A percentile compares a stretch with the other conserved stretches of the same genome.
Conservation (phyloP, 2,888 invertebrate species). For the Phrixothrix hirtus region DNA sequence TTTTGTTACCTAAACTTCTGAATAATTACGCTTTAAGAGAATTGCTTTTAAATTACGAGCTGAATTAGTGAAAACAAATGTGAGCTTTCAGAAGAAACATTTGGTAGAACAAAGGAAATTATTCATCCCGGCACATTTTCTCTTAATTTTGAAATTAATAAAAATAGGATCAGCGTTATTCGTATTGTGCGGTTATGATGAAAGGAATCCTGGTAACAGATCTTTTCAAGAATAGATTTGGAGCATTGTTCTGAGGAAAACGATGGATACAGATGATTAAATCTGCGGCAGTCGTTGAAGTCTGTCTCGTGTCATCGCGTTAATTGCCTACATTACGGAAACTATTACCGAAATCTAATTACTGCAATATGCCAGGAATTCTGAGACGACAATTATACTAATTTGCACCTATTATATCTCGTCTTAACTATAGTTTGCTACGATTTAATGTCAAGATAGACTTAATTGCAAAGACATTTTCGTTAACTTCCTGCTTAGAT, state of each 20-base stretch:
- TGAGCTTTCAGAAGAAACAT: slow-evolving; percentile 7
- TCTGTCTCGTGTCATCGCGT: slow-evolving; percentile 50
- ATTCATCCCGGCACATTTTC: slow-evolving; percentile 5
- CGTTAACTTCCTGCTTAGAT: slow-evolving; percentile 24
- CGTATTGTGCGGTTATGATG: slow-evolving; percentile 10
- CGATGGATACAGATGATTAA: slow-evolving; percentile 42
- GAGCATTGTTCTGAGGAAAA: slow-evolving; percentile 25
- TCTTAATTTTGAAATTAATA: slow-evolving; percentile 17
- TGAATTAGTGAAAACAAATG: too few species aligned
- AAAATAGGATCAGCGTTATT: slow-evolving; percentile 16
- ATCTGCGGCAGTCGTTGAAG: slow-evolving; percentile 46
- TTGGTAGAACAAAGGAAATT: slow-evolving; percentile 11
- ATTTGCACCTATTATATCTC: slow-evolving; percentile 55
- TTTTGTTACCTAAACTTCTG: neutral
- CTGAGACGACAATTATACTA: slow-evolving; percentile 55
- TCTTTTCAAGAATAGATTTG: slow-evolving; percentile 22
- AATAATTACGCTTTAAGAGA: neutral
- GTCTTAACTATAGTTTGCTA: slow-evolving; percentile 43
- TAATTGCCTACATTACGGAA: slow-evolving; percentile 53
- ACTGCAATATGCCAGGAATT: slow-evolving; percentile 54
- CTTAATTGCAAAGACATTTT: slow-evolving; percentile 48
- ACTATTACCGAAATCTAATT: slow-evolving; percentile 56
- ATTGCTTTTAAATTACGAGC: slow-evolving; percentile 2
- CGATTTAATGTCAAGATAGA: slow-evolving; percentile 50
- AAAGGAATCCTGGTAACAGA: slow-evolving; percentile 21